Base-by-base conservation (phyloP, 2,888 invertebrate genomes). In the Malacosoma neustria region DNA sequence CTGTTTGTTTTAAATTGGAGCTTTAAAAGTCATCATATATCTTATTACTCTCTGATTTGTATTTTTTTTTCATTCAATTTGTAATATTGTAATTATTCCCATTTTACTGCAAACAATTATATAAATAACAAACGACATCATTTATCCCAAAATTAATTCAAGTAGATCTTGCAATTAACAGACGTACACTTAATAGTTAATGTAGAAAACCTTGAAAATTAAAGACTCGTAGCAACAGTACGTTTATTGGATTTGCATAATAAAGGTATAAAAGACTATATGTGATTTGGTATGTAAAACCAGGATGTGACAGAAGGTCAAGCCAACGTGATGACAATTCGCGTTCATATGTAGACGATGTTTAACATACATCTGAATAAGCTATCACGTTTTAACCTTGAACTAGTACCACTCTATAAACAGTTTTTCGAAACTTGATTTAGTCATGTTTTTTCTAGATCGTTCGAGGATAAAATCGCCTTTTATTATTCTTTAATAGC, bases 281-380 rank as follows among this genome's bases (percentile, higher is more conserved):
- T 58, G 61, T 49, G 61, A 61, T 62, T 59, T 54, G 39, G 57
- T 59, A 54, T 48, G 41, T 44, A 50, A 41, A 42, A 76, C 72
- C 79, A 80, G 80, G 80, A 80, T 80, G 63, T 71, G 40, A 41
- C 40, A 53, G 59, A 80, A 80, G 76, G 79, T 64, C 73, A 45
- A 43, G 56, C 40, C 51, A 49, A 38, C 51, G 38, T 35, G 49
- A 48, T 38, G 46, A 52, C 43, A 50, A 45, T 37, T 34, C 34
- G 38, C 45, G 37, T 36, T 41, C 38, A 14, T 36, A 12, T 39
- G 9, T 13, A 13, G 14, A 34, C 33, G 34, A 38, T 39, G 36
- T 37, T 43, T 40, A 36, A 36, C 37, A 22, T 38, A 32, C 38
- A 41, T 44, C 43, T 43, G 50, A 46, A 48, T 48, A 51, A 31